phyloP scores from a whole-genome alignment of 2,797 vertebrate species.

The Moxostoma hubbsi region DNA sequence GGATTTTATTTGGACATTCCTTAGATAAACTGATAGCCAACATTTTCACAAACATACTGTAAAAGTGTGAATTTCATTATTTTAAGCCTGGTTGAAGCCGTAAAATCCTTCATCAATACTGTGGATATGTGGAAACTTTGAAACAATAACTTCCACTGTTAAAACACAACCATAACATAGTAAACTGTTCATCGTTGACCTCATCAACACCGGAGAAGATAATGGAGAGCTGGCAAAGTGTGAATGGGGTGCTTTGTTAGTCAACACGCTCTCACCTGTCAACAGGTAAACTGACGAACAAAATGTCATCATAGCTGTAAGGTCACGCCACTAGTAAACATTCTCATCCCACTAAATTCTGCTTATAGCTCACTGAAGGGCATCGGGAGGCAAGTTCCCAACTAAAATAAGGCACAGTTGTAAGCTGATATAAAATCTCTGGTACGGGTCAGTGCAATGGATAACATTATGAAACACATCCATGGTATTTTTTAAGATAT shows the following conservation, averaged over 20 bases:
- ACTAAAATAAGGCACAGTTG: constrained; percentile 65
- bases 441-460: constrained; percentile 1
- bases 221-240: background rate
- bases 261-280: constrained; percentile 8
- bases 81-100: background rate
- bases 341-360: constrained; percentile 40
- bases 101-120: background rate
- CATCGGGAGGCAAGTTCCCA: constrained; percentile 42
- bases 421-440: constrained; percentile 63
- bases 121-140: background rate
- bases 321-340: constrained; percentile 54
- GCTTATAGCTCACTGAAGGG: constrained; percentile 29
- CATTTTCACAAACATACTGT: background rate
- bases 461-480: background rate
- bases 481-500: background rate
- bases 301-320: background rate
- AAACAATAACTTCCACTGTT: background rate
- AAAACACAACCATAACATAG: background rate
- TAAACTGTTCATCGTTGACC: background rate
- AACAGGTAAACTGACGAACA: constrained; percentile 17
- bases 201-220: background rate
- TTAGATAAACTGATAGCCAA: background rate
- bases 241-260: background rate
- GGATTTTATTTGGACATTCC: background rate
- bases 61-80: background rate